Conservation (phyloP, 2,113 vertebrate genomes). For the Chascanopsetta lugubris region DNA sequence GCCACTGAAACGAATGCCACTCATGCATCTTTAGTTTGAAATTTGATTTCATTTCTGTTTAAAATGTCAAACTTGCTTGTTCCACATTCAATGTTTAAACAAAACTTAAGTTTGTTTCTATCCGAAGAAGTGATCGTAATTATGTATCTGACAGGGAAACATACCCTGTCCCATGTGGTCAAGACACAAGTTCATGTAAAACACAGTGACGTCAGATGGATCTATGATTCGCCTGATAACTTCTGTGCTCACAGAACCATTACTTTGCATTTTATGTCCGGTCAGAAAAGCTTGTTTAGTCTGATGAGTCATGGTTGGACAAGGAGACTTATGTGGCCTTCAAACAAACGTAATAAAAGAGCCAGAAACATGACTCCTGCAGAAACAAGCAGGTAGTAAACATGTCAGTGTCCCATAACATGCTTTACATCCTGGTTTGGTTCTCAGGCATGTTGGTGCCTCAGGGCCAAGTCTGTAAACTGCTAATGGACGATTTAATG, state of each 20-base stretch:
- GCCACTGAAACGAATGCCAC: too few relatives aligned
- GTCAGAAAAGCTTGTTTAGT: constrained; percentile 37
- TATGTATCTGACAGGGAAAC: too few relatives aligned
- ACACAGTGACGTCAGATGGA: neutral
- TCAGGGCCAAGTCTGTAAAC: constrained; percentile 15
- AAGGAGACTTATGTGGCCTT: constrained; percentile 32
- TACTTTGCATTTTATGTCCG: constrained; percentile 20
- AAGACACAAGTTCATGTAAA: neutral
- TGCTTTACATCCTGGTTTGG: constrained; percentile 44
- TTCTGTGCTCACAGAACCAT: neutral
- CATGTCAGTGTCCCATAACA: constrained; percentile 35
- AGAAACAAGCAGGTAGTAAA: constrained; percentile 53
- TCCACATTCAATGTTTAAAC: too few relatives aligned
- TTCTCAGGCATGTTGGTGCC: constrained; percentile 9
- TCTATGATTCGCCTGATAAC: constrained; percentile 9
- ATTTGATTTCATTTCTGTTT: too few relatives aligned
- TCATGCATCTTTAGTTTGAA: too few relatives aligned
- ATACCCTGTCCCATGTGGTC: constrained; percentile 5
- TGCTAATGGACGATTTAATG: neutral
- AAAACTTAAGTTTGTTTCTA: too few relatives aligned
- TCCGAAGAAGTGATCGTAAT: too few relatives aligned
- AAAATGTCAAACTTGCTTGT: too few relatives aligned
- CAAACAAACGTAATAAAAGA: constrained; percentile 55
- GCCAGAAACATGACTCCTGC: constrained; percentile 39
- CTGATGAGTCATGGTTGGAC: constrained; percentile 27